phyloP scores from a whole-genome alignment of 2,113 vertebrate genomes.

The Equus quagga region DNA sequence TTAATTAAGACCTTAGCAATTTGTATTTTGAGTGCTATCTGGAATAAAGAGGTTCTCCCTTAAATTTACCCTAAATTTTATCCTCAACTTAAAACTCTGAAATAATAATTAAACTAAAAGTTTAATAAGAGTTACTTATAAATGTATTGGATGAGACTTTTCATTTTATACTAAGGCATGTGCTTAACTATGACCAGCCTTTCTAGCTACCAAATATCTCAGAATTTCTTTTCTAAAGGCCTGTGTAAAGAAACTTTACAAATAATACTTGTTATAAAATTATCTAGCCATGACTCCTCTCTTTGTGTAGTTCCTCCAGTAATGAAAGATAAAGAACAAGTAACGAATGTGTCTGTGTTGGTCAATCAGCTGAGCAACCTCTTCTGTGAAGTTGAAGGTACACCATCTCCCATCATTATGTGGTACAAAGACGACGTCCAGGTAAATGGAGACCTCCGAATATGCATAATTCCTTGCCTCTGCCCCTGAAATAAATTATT shows the following conservation, averaged over 20 bases:
- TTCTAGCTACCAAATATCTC: not conserved
- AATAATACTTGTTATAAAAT: not conserved
- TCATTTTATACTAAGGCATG: not conserved
- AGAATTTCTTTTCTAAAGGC: not conserved
- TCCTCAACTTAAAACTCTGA: not conserved
- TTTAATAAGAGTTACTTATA: not conserved
- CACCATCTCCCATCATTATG: constrained; percentile 92
- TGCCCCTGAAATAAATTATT: not conserved
- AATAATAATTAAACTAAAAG: constrained; percentile 6
- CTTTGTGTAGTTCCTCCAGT: constrained; percentile 93
- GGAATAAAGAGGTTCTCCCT: not conserved
- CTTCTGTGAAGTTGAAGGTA: constrained; percentile 94
- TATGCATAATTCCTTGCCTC: not conserved
- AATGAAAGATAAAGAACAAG: constrained; percentile 89
- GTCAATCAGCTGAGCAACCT: constrained; percentile 91
- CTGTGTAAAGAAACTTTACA: not conserved
- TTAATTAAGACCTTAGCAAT: not conserved
- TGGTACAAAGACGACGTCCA: constrained; percentile 94
- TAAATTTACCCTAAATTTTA: not conserved
- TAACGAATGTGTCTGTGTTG: constrained; percentile 91
- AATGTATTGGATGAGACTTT: not conserved
- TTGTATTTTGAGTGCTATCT: not conserved
- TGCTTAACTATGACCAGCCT: not conserved
- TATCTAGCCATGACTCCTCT: not conserved
- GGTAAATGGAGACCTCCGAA: constrained; percentile 85